Percentiles rank a stretch among this genome's conserved stretches.
phyloP scores from a whole-genome alignment of 2,888 invertebrate species.

The Nomada ruficornis region DNA sequence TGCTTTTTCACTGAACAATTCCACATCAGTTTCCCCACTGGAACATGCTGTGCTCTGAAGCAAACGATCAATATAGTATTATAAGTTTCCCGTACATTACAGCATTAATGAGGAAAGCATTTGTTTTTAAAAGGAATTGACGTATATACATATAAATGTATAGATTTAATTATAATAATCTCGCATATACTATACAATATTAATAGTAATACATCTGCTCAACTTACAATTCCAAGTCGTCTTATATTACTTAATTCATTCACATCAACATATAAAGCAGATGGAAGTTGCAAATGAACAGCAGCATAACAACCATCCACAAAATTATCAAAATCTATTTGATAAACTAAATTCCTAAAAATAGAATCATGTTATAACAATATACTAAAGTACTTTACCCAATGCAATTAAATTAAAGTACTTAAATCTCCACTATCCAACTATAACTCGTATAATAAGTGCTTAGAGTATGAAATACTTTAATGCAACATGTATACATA shows the following conservation, averaged over 20 bases:
- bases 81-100: neutral
- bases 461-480: no score
- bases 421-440: slow-evolving; percentile 12
- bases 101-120: neutral
- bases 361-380: slow-evolving; percentile 29
- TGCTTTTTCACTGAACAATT: slow-evolving; percentile 79
- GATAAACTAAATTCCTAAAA: slow-evolving; percentile 75
- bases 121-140: neutral
- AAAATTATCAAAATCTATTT: slow-evolving; percentile 69
- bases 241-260: slow-evolving; percentile 81
- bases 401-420: neutral
- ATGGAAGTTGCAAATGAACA: slow-evolving; percentile 75
- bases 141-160: neutral
- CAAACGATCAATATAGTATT: neutral
- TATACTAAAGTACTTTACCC: neutral
- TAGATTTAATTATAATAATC: neutral
- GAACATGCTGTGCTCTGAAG: slow-evolving; percentile 77
- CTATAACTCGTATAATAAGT: neutral
- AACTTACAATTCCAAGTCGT: slow-evolving; percentile 74
- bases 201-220: neutral
- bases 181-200: neutral
- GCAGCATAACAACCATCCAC: slow-evolving; percentile 74
- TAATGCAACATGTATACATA: no score
- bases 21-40: slow-evolving; percentile 79
- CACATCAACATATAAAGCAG: slow-evolving; percentile 79